Percentiles rank a stretch among this genome's conserved stretches.
Conservation (phyloP, 2,888 invertebrate species). For the Eudasyphora cyanicolor region DNA sequence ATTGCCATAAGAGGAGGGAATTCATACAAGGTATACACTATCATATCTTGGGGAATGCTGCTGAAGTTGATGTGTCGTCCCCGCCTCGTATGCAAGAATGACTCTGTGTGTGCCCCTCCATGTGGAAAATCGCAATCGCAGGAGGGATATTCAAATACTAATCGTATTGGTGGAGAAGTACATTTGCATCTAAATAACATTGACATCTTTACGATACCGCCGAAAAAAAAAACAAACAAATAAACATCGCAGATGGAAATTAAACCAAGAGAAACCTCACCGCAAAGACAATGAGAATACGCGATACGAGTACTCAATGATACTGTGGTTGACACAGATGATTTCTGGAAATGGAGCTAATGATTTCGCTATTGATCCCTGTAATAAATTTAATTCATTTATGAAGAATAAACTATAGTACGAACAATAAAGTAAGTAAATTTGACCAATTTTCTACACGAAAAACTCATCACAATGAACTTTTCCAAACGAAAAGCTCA, state of each 20-base stretch:
- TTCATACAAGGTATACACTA: constrained; percentile 1
- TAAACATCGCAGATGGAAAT: constrained; percentile 43
- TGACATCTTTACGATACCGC: constrained; percentile 66
- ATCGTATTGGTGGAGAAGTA: constrained; percentile 37
- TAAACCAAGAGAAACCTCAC: constrained; percentile 4
- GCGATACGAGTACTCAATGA: constrained; percentile 14
- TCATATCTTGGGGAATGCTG: constrained; percentile 20
- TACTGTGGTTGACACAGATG: constrained; percentile 2
- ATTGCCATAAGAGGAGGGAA: neutral
- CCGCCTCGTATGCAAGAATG: neutral
- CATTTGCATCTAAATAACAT: constrained; percentile 64
- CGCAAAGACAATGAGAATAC: constrained; percentile 29
- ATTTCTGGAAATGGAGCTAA: neutral
- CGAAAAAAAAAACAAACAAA: constrained; percentile 42
- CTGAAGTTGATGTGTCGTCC: neutral
- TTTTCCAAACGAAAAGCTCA: too few relatives aligned
- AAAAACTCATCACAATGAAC: too few relatives aligned
- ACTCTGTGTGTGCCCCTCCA: neutral
- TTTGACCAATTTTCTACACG: too few relatives aligned
- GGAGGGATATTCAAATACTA: constrained; percentile 6
- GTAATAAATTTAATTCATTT: too few relatives aligned
- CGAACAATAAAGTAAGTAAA: too few relatives aligned
- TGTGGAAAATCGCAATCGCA: constrained; percentile 11
- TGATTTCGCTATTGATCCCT: neutral
- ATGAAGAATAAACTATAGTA: too few relatives aligned